phyloP scores from a whole-genome alignment of 2,888 invertebrate species.

The Agriotes lineatus region DNA sequence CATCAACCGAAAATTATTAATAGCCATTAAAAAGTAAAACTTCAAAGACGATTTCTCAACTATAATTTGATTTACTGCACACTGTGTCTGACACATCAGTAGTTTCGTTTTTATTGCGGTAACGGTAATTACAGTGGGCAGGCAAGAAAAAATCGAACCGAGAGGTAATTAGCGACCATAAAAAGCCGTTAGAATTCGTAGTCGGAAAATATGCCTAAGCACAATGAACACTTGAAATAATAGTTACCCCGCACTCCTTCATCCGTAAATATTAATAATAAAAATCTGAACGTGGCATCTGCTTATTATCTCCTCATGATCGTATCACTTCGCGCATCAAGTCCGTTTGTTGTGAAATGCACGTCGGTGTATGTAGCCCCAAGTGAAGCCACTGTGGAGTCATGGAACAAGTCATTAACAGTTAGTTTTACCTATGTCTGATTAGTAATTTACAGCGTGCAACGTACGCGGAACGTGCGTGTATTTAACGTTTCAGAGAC shows the following conservation, averaged over 20 bases:
- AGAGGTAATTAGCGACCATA: too few relatives aligned
- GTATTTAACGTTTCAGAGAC: slow-evolving; percentile 7
- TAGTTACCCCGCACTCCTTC: neutral
- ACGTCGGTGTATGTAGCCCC: neutral
- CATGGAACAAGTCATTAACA: slow-evolving; percentile 19
- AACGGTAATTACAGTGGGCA: too few relatives aligned
- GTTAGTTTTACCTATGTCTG: slow-evolving; percentile 9
- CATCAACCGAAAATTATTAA: too few relatives aligned
- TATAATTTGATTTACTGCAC: too few relatives aligned
- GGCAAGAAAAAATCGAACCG: too few relatives aligned
- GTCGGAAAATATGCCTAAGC: neutral
- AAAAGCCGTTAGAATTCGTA: too few relatives aligned
- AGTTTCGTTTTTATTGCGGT: too few relatives aligned
- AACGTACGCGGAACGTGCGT: slow-evolving; percentile 1
- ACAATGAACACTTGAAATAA: neutral
- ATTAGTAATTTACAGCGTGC: slow-evolving; percentile 15
- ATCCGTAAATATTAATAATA: neutral
- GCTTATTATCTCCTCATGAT: neutral
- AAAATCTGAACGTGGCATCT: neutral
- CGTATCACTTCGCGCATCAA: neutral
- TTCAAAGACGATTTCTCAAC: too few relatives aligned
- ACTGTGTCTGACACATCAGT: too few relatives aligned
- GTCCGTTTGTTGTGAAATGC: neutral
- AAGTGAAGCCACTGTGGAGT: neutral
- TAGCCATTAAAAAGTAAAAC: too few relatives aligned